A percentile compares a stretch with the other conserved stretches of the same genome.
Evolutionary conservation across 2,797 vertebrate species (phyloP).

Genomic region (Argentina silus): DNA sequence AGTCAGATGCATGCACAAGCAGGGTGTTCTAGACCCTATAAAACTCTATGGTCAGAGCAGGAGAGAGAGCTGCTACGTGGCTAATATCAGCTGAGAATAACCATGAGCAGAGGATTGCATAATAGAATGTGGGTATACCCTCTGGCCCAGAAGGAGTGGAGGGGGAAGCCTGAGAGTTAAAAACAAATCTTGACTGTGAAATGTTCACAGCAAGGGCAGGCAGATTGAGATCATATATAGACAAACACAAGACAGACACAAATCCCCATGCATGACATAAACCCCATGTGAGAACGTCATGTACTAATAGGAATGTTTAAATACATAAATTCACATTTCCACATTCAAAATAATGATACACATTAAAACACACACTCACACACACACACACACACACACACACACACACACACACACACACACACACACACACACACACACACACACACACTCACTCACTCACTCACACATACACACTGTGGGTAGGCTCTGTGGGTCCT

Average conservation of each 20-base stretch:
- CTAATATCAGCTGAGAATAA: neutral
- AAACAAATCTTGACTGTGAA: neutral
- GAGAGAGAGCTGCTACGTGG: constrained; percentile 1
- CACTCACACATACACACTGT: neutral
- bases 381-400: neutral
- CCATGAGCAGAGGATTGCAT: neutral
- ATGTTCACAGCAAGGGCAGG: neutral
- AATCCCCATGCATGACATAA: neutral
- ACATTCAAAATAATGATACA: neutral
- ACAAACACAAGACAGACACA: neutral
- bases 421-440: constrained; percentile 16
- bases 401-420: neutral
- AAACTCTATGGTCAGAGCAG: constrained; percentile 1
- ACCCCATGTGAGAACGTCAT: neutral
- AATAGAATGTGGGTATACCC: neutral
- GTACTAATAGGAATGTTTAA: neutral
- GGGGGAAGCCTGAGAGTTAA: neutral
- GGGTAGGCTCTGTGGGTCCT: too few relatives aligned
- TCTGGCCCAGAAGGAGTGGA: neutral
- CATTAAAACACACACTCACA: too few relatives aligned
- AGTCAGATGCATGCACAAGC: neutral
- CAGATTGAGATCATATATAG: neutral
- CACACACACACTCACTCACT: neutral
- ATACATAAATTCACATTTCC: neutral
- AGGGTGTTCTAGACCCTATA: neutral